Percentiles rank a stretch among this genome's conserved stretches.
Conservation (phyloP, 2,797 vertebrate species). For the Pangasius larnaudii region DNA sequence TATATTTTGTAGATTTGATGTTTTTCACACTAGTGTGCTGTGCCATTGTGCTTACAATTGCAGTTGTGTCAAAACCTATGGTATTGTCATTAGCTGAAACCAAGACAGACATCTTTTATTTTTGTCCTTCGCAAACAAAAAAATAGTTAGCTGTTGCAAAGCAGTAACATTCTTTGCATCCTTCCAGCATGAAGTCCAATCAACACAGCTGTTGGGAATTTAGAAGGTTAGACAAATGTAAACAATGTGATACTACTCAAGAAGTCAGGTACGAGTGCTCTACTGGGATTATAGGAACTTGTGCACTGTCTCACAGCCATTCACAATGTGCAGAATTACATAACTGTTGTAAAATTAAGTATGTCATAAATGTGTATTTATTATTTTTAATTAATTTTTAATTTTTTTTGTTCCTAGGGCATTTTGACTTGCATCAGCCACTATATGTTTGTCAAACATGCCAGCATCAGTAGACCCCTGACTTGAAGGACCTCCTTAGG, state of each 20-base stretch:
- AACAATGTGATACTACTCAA: too few species aligned
- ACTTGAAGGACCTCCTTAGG: neutral
- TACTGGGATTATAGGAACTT: too few species aligned
- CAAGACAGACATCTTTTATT: neutral
- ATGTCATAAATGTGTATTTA: neutral
- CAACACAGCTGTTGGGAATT: constrained; percentile 21
- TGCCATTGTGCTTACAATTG: too few species aligned
- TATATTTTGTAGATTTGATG: too few species aligned
- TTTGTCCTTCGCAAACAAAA: too few species aligned
- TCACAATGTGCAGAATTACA: neutral
- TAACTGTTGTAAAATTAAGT: neutral
- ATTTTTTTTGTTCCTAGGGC: neutral
- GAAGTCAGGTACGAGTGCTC: too few species aligned
- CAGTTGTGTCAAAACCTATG: neutral
- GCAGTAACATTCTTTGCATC: too few species aligned
- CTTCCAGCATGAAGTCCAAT: constrained; percentile 1
- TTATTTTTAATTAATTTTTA: neutral
- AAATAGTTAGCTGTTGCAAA: too few species aligned
- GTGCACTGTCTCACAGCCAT: too few species aligned
- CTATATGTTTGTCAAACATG: neutral
- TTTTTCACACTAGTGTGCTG: too few species aligned
- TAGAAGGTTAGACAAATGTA: constrained; percentile 1
- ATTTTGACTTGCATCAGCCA: neutral
- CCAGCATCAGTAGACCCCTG: neutral
- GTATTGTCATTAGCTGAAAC: too few species aligned